These are phyloP conservation scores for Alectura lathami DNA, from an alignment of 2,113 vertebrate genomes.

Conservation along the genomic window DNA sequence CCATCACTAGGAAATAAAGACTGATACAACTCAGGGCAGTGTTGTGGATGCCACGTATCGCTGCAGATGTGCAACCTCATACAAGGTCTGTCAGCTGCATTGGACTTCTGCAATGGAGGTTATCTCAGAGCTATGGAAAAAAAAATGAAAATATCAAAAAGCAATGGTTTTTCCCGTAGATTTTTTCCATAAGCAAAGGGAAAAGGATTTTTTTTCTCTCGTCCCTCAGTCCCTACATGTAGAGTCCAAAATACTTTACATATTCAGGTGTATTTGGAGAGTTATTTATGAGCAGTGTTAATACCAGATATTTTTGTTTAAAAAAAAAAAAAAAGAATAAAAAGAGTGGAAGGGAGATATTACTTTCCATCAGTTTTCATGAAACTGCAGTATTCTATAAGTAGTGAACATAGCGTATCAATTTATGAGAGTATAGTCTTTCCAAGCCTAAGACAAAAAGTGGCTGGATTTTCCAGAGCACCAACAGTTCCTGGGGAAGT, in stretches of 20 bases:
- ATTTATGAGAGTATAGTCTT: not conserved
- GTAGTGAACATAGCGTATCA: not conserved
- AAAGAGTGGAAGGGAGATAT: not conserved
- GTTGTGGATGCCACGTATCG: accelerated
- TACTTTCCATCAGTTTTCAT: not conserved
- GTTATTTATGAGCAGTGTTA: not conserved
- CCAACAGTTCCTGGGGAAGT: not conserved
- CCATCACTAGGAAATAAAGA: not conserved
- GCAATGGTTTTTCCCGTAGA: not conserved
- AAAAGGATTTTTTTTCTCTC: not conserved
- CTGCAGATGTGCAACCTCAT: not conserved
- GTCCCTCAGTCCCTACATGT: not conserved
- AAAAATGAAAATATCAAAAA: not conserved
- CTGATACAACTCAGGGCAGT: not conserved
- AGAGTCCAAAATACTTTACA: not conserved
- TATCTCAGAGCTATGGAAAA: not conserved
- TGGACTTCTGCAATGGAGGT: not conserved
- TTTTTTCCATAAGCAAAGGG: not conserved
- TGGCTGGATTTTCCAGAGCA: not conserved
- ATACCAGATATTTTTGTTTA: not conserved
- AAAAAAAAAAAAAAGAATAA: too few species aligned
- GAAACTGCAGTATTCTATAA: not conserved
- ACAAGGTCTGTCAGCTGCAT: not conserved
- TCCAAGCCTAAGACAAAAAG: not conserved
- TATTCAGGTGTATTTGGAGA: not conserved